phyloP scores from a whole-genome alignment of 1,140 invertebrate genomes.

The Ceratina calcarata region DNA sequence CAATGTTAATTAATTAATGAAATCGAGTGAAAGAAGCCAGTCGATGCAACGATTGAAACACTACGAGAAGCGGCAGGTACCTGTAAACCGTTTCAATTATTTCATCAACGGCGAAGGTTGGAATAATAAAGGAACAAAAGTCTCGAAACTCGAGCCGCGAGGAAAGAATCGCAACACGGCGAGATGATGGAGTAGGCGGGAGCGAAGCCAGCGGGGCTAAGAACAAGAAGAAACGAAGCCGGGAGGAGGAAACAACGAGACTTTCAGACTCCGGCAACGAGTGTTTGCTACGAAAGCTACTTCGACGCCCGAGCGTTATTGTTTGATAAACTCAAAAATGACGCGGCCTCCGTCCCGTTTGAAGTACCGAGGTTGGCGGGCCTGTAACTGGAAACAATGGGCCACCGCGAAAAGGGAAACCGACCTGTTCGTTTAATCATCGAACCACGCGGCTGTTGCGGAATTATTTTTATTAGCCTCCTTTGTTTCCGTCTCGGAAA shows the following conservation, averaged over 20 bases:
- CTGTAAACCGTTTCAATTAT: background rate
- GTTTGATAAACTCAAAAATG: conserved; percentile 45
- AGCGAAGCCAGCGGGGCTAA: background rate
- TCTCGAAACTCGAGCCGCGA: background rate
- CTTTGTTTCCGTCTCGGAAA: background rate
- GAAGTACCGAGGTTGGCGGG: background rate
- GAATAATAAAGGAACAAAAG: background rate
- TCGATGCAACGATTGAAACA: background rate
- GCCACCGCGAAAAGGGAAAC: background rate
- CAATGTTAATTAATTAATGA: too few species aligned
- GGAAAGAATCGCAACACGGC: conserved; percentile 4
- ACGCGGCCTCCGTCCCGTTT: conserved; percentile 7
- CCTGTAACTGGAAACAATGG: background rate
- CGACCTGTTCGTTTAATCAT: conserved; percentile 22
- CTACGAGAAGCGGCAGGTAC: background rate
- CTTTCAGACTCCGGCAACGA: conserved; percentile 1
- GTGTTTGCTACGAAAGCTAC: conserved; percentile 44
- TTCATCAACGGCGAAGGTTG: background rate
- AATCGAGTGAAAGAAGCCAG: too few species aligned
- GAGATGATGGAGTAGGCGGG: background rate
- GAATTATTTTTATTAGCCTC: conserved; percentile 10
- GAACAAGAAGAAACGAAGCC: background rate
- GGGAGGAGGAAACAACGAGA: background rate
- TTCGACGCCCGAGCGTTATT: conserved; percentile 27
- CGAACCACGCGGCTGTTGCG: background rate